Evolutionary conservation across 2,113 vertebrate species (phyloP).

Genomic region (Nyctibius bracteatus): DNA sequence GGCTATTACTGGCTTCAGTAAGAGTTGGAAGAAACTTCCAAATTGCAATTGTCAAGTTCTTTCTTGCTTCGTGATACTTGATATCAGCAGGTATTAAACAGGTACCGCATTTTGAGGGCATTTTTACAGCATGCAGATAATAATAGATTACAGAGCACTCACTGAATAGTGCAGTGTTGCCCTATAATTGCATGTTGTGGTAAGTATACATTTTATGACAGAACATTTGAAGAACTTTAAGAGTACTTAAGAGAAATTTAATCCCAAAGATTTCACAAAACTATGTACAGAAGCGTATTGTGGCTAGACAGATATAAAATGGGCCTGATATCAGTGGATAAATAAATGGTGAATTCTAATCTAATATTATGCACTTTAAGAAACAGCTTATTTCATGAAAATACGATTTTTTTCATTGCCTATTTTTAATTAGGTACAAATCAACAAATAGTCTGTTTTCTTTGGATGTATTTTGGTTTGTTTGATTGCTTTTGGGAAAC

Average conservation of each 20-base stretch:
- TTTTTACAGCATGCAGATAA: background rate
- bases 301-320: background rate
- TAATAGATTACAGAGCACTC: background rate
- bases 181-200: background rate
- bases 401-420: background rate
- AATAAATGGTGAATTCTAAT: background rate
- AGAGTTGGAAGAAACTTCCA: background rate
- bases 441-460: background rate
- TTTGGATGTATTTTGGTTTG: background rate
- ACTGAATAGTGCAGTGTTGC: fast-evolving
- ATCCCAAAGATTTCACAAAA: background rate
- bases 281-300: background rate
- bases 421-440: background rate
- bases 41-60: background rate
- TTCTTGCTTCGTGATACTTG: background rate
- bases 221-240: background rate
- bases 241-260: background rate
- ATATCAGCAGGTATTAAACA: background rate
- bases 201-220: background rate
- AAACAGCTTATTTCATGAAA: background rate
- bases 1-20: background rate
- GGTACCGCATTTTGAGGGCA: background rate
- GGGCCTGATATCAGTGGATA: background rate
- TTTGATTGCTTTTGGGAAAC: background rate
- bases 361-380: background rate